phyloP scores from a whole-genome alignment of 2,113 vertebrate species.

The Bombycilla garrulus region DNA sequence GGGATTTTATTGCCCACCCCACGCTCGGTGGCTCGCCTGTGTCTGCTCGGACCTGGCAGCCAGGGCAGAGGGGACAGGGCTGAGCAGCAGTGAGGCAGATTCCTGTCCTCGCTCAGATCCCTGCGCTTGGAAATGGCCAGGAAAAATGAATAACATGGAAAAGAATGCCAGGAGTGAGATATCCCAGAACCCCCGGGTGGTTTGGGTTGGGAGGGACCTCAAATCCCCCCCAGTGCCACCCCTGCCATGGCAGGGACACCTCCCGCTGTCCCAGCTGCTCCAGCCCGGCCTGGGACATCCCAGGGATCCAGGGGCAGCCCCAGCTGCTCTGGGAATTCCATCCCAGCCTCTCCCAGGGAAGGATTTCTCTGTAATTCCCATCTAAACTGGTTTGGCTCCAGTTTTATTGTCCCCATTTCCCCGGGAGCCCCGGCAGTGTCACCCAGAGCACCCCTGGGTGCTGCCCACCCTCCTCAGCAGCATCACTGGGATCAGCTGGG shows the following conservation, averaged over 20 bases:
- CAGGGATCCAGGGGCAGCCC: not conserved
- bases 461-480: not conserved
- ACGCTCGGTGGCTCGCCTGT: not conserved
- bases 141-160: not conserved
- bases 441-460: not conserved
- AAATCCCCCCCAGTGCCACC: not conserved
- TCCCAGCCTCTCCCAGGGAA: not conserved
- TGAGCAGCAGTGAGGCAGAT: not conserved
- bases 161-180: not conserved
- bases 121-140: not conserved
- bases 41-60: not conserved
- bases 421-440: not conserved
- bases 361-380: not conserved
- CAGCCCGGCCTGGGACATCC: not conserved
- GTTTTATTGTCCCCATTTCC: rapidly evolving
- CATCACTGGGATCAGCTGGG: not conserved
- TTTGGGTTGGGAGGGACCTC: not conserved
- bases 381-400: rapidly evolving
- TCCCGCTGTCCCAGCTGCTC: not conserved
- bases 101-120: not conserved
- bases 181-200: not conserved
- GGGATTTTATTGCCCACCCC: not conserved
- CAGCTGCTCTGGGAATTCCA: not conserved
- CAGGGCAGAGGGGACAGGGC: not conserved
- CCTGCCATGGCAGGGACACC: not conserved